These are phyloP conservation scores for Atherix ibis DNA, from an alignment of 2,888 invertebrate genomes.

Conservation along the genomic window DNA sequence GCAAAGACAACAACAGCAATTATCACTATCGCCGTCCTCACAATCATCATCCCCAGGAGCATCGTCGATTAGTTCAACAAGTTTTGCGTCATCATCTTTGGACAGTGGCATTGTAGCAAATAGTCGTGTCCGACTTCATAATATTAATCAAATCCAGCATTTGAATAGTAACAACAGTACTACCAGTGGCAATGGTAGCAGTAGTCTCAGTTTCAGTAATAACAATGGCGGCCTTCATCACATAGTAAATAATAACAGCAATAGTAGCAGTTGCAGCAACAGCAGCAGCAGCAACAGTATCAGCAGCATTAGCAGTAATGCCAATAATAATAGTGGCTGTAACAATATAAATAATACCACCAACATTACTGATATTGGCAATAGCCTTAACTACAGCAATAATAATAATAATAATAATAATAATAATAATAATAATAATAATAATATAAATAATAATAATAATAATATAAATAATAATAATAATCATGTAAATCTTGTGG, in stretches of 20 bases:
- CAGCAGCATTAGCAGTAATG: neutral
- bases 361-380: too few species aligned
- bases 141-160: too few species aligned
- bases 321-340: neutral
- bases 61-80: neutral
- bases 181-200: neutral
- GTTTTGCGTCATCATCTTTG: conserved; percentile 2
- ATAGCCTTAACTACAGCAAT: conserved; percentile 2
- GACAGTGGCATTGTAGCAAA: too few species aligned
- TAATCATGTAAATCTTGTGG: too few species aligned
- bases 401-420: conserved; percentile 7
- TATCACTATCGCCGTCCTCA: conserved; percentile 11
- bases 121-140: too few species aligned
- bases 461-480: conserved; percentile 7
- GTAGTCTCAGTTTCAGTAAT: neutral
- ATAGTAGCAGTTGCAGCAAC: conserved; percentile 3
- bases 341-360: neutral
- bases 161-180: conserved; percentile 6
- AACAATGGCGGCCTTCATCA: too few species aligned
- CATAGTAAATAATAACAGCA: too few species aligned
- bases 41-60: conserved; percentile 11
- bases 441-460: conserved; percentile 6
- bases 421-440: conserved; percentile 7
- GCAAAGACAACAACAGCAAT: conserved; percentile 8
- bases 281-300: conserved; percentile 1